phyloP scores from a whole-genome alignment of 2,113 vertebrate species.

The Ornithorhynchus anatinus region DNA sequence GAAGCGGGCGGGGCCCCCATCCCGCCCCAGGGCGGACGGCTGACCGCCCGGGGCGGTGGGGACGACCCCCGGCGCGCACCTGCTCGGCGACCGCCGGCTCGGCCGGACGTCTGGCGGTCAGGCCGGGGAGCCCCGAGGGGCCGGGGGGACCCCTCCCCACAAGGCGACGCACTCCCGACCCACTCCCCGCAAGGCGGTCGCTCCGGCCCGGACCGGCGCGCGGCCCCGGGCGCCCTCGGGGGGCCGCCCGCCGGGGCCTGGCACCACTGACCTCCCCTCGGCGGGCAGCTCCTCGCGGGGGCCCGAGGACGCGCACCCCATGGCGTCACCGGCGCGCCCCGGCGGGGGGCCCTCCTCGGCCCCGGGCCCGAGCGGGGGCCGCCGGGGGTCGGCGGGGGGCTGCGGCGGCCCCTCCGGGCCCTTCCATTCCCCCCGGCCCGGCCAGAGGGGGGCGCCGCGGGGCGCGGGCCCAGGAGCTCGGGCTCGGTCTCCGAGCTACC shows the following conservation, averaged over 20 bases:
- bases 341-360: slow-evolving; percentile 34
- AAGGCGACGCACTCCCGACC: no score
- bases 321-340: slow-evolving; percentile 33
- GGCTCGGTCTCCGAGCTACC: slow-evolving; percentile 25
- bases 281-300: slow-evolving; percentile 75
- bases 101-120: no score
- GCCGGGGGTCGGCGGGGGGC: slow-evolving; percentile 1
- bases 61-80: no score
- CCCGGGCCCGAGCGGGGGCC: slow-evolving; percentile 2
- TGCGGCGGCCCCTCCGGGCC: slow-evolving; percentile 3
- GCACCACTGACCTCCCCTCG: slow-evolving; percentile 86
- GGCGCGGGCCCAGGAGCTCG: background rate
- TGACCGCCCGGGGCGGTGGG: no score
- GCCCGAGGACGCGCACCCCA: slow-evolving; percentile 90
- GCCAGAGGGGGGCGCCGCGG: background rate
- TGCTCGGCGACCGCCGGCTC: no score
- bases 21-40: no score
- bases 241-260: background rate
- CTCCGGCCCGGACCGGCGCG: no score
- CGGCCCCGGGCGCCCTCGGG: no score
- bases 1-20: no score
- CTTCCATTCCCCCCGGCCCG: slow-evolving; percentile 34
- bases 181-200: no score
- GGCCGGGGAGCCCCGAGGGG: no score
- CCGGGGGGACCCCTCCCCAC: no score